Evolutionary conservation across 2,888 invertebrate species (phyloP).

Genomic region (Pediacus dermestoides): DNA sequence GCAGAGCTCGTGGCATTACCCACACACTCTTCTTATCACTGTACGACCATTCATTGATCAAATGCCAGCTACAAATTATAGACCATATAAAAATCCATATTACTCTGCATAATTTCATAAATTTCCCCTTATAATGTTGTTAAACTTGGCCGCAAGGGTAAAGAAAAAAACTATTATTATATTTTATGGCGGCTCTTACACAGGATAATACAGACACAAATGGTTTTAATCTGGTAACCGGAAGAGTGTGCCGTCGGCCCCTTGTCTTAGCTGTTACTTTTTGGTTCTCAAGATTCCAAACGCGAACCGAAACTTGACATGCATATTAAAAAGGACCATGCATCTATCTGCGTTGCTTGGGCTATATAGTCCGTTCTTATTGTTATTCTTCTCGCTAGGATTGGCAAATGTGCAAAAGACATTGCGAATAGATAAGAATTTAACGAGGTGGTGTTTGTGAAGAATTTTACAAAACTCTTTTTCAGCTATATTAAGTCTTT

Average conservation of each 20-base stretch:
- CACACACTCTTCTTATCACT: too few species aligned
- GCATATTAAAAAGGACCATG: conserved; percentile 40
- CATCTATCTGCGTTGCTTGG: too few species aligned
- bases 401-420: conserved; percentile 47
- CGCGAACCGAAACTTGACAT: conserved; percentile 36
- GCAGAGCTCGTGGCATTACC: too few species aligned
- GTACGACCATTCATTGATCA: too few species aligned
- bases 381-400: conserved; percentile 44
- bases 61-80: too few species aligned
- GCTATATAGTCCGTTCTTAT: conserved; percentile 33
- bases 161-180: too few species aligned
- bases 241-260: conserved; percentile 24
- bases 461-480: conserved; percentile 28
- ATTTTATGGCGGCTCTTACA: too few species aligned
- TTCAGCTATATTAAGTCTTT: too few species aligned
- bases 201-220: conserved; percentile 28
- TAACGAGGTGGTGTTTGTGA: conserved; percentile 35
- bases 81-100: neutral
- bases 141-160: too few species aligned
- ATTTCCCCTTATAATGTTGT: conserved; percentile 10
- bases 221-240: conserved; percentile 31
- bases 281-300: conserved; percentile 33
- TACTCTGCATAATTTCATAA: too few species aligned
- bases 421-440: conserved; percentile 45
- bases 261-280: conserved; percentile 32